Base-by-base conservation (phyloP, 2,888 invertebrate genomes). In the Cremastinae sp. region DNA sequence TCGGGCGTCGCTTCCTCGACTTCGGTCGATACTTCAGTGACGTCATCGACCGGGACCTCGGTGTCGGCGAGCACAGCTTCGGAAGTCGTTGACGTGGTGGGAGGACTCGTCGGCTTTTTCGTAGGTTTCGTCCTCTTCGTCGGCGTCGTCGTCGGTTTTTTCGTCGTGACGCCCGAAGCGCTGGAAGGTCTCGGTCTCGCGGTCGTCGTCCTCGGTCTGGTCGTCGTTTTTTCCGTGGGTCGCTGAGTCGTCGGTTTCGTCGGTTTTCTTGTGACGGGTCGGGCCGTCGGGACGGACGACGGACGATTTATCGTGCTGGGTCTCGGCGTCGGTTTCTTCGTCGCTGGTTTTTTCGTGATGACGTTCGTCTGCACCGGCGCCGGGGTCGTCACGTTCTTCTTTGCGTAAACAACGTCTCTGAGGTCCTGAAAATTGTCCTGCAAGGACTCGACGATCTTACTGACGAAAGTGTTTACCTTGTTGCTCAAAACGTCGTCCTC, bases 371-470 rank as follows among this genome's bases (percentile, higher is more conserved):
- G 10, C n/a, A n/a, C n/a, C 79, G 85, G 70, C 20, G 78, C 73
- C 2, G 83, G 79, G 1, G 86, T 80, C 7, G 82, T 81, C 0
- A 82, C 78, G 70, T 89, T 90, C 69, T 91, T 92, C 41, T 89
- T 89, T 51, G 92, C 92, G 68, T 93, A 92, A 10, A 96, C 94
- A 75, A 96, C 93, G 81, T 96, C 95, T 81, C 95, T 94, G 9
- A 96, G 88, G 61, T 94, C 95, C 82, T 95, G 93, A 88, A 96
- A 96, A 22, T 96, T 96, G 0, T 94, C 95, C 89, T 96, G 95
- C 0, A 96, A 90, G 16, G 96, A 96, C 78, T 95, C 94, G 8
- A 96, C 96, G 12, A 96, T 95, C 88, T 96, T 96, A 83, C 94
- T 94, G 0, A 96, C 96, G 80, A 96, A 94, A 0, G 94, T 91